Conservation (phyloP, 2,888 invertebrate species). For the Erebia palarica region DNA sequence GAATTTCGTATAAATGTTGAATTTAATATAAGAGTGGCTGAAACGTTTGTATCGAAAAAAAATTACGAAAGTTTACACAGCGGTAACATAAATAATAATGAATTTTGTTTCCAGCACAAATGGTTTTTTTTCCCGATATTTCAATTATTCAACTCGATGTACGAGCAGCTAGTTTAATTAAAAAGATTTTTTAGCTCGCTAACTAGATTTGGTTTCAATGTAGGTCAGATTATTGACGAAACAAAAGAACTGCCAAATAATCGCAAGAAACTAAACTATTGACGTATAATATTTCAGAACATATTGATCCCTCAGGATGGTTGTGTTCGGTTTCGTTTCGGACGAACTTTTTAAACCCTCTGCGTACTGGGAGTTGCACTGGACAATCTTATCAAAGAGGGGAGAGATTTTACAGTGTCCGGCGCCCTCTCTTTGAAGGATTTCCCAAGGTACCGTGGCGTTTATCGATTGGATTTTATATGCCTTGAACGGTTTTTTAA, state of each 20-base stretch:
- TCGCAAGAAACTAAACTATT: slow-evolving; percentile 67
- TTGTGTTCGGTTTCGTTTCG: slow-evolving; percentile 77
- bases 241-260: slow-evolving; percentile 56
- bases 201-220: slow-evolving; percentile 8
- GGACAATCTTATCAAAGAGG: slow-evolving; percentile 80
- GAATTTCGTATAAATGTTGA: slow-evolving; percentile 20
- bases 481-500: slow-evolving; percentile 59
- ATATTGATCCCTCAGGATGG: slow-evolving; percentile 78
- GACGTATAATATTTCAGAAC: slow-evolving; percentile 77
- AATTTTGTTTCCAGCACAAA: slow-evolving; percentile 18
- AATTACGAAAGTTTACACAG: slow-evolving; percentile 9
- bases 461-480: slow-evolving; percentile 73
- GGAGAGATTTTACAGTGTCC: slow-evolving; percentile 79
- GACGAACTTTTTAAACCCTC: slow-evolving; percentile 80
- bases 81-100: slow-evolving; percentile 21
- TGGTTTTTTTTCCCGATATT: slow-evolving; percentile 17
- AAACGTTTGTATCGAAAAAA: slow-evolving; percentile 17
- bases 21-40: slow-evolving; percentile 17
- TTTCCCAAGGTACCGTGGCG: slow-evolving; percentile 68
- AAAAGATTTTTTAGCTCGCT: slow-evolving; percentile 1
- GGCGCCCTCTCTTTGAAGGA: slow-evolving; percentile 73
- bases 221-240: slow-evolving; percentile 52
- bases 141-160: slow-evolving; percentile 20
- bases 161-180: slow-evolving; percentile 16
- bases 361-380: slow-evolving; percentile 80